These are phyloP conservation scores for Okapia johnstoni DNA, from an alignment of 2,113 vertebrate genomes.

Conservation along the genomic window DNA sequence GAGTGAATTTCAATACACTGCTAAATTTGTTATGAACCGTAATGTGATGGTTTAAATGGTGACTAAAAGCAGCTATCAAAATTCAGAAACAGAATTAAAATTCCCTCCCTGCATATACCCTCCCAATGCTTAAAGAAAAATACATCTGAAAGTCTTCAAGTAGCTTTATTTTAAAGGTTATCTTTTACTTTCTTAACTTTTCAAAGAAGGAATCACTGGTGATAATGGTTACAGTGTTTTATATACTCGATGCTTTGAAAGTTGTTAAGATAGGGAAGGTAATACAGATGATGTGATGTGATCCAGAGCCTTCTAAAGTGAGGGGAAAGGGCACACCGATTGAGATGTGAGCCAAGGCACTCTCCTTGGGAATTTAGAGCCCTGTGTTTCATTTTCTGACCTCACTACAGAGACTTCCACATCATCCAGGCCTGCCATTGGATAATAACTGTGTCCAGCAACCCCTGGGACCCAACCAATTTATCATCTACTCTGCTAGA, in stretches of 20 bases:
- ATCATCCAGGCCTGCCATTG: slow-evolving; percentile 35
- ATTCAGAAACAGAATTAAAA: neutral
- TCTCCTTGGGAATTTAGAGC: slow-evolving; percentile 61
- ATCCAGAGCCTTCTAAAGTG: neutral
- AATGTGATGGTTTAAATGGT: neutral
- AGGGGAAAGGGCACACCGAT: neutral
- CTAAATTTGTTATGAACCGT: neutral
- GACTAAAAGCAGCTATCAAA: neutral
- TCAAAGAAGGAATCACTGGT: neutral
- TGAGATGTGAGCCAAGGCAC: slow-evolving; percentile 32
- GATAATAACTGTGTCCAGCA: slow-evolving; percentile 57
- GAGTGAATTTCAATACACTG: neutral
- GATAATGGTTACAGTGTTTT: neutral
- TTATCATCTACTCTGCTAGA: slow-evolving; percentile 53
- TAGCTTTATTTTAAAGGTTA: slow-evolving; percentile 33
- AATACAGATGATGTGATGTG: slow-evolving; percentile 16
- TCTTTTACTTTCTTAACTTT: slow-evolving; percentile 33
- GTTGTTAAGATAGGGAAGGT: slow-evolving; percentile 16
- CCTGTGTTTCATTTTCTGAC: slow-evolving; percentile 59
- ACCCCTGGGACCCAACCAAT: slow-evolving; percentile 63
- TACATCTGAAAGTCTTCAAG: neutral
- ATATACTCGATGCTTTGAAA: neutral
- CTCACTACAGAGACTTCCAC: slow-evolving; percentile 35
- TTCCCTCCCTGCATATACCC: neutral
- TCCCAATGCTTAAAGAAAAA: neutral